Evolutionary conservation across 92 coral and sea anemone genomes (phyloP), one percentile per base, ranked within the genome.

Genomic region (Parazoanthus atlanticus): DNA sequence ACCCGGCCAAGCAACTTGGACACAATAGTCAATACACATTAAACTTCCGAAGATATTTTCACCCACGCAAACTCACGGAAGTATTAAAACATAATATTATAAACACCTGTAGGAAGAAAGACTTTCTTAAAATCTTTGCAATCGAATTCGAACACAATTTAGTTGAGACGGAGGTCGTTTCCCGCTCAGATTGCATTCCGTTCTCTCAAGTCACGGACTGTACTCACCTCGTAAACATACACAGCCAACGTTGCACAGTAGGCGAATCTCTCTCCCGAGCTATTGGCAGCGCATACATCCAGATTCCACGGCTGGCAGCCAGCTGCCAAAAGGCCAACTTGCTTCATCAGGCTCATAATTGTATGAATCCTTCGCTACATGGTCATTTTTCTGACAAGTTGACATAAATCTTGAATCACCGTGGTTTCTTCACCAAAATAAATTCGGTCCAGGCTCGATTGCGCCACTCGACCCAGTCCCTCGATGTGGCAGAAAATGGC

Each of bases 281-380:
- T 85, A 88, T 96, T 96, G 10, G 99, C 96, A 29, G 95, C 94
- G 70, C 98, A 97, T 0, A 97, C 99, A 93, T 97, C 99, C 41
- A 91, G 86, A 90, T 97, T 97, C 98, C 99, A 97, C 0, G 99
- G 99, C 92, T 97, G 99, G 80, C 99, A 97, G 89, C 99, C 99
- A 8, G 99, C 99, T 81, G 99, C 92, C 82, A 97, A 88, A 30
- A 97, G 96, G 56, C 98, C 96, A 76, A 95, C 96, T 75, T 97
- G 99, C 88, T 93, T 94, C 97, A 97, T 95, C 49, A 94, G 73
- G 75, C 93, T 92, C 99, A 95, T 96, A 46, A 67, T 91, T 32
- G 78, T 73, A 33, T 43, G 41, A 46, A 83, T 66, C 81, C n/a
- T 13, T 40, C 34, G 15, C 81, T 77, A 77, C 81, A 40, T 78